Base-by-base conservation (phyloP, 92 coral and sea anemone species). In the Zoanthus sansibaricus region DNA sequence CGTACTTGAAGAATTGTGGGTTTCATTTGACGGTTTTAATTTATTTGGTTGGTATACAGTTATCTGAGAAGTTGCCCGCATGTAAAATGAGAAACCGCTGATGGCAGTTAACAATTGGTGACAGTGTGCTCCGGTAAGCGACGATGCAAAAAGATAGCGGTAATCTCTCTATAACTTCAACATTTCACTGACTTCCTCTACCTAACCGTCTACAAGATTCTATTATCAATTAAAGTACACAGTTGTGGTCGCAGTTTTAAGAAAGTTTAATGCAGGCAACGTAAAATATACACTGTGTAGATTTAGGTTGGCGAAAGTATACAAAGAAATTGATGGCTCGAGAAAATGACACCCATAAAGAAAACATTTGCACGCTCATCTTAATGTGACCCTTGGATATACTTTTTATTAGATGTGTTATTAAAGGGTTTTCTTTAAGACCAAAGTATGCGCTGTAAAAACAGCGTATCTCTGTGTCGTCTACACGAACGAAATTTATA, bases 11-110 rank as follows among this genome's bases (percentile, higher is more conserved):
- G 88, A 89, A 79, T 83, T 89, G 94, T 88, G 94, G 98, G 93
- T 76, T 92, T 89, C 86, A 75, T 87, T 80, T 86, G 85, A 91
- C 89, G 94, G 98, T 94, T 94, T 93, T 94, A 86, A 91, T 94
- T 93, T 94, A 96, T 89, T 72, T 71, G 91, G 90, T 95, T 94
- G 98, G 93, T 93, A 94, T 89, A 92, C 79, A 88, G 98, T 89
- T 91, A 94, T 93, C 92, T 94, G 98, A 94, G 98, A 94, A 93
- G 92, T 82, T 82, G 79, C 89, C 89, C 89, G 93, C 86, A 85
- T 92, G 97, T 94, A 94, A 93, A 94, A 87, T 89, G 98, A 94
- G 98, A 86, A 93, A 89, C 92, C 92, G 64, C 85, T 78, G 83
- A 78, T 58, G 83, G 71, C 72, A 54, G 72, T 44, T 80, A 80